A percentile compares a stretch with the other conserved stretches of the same genome.
These are phyloP conservation scores for Fragum sueziense DNA, from an alignment of 2,888 invertebrate genomes.

Conservation along the genomic window DNA sequence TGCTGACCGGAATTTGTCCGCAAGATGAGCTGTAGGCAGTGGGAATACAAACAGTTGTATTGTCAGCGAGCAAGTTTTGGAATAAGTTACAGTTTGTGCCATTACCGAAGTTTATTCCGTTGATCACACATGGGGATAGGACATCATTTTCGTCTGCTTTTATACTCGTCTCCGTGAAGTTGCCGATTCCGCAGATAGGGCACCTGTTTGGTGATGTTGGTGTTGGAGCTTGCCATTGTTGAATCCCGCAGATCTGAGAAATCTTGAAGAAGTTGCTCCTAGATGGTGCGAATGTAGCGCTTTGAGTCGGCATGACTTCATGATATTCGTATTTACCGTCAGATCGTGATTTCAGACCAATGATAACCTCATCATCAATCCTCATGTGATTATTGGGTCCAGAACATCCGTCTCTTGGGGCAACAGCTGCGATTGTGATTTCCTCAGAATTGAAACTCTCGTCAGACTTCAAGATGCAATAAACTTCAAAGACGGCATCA, in stretches of 20 bases:
- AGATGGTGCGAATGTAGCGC: conserved; percentile 46
- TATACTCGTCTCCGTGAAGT: conserved; percentile 35
- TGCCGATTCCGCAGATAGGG: conserved; percentile 52
- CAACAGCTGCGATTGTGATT: conserved; percentile 44
- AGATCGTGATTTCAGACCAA: conserved; percentile 28
- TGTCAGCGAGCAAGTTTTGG: neutral
- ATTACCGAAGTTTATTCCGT: conserved; percentile 13
- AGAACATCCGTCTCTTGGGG: conserved; percentile 54
- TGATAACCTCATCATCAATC: conserved; percentile 50
- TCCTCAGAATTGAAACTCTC: conserved; percentile 12
- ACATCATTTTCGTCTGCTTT: conserved; percentile 12
- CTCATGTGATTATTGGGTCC: conserved; percentile 47
- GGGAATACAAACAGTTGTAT: conserved; percentile 29
- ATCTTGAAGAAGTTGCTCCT: conserved; percentile 37
- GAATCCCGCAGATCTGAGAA: conserved; percentile 44
- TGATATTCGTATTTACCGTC: conserved; percentile 51
- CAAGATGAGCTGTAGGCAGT: conserved; percentile 21
- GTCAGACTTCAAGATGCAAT: conserved; percentile 46
- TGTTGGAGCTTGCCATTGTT: conserved; percentile 39
- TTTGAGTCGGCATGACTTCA: conserved; percentile 53
- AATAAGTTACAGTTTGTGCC: conserved; percentile 30
- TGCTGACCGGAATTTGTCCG: neutral
- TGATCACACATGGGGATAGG: conserved; percentile 29
- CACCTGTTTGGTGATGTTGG: conserved; percentile 34
- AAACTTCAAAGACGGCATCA: conserved; percentile 52